Base-by-base conservation (phyloP, 2,113 vertebrate species). In the Castor canadensis region DNA sequence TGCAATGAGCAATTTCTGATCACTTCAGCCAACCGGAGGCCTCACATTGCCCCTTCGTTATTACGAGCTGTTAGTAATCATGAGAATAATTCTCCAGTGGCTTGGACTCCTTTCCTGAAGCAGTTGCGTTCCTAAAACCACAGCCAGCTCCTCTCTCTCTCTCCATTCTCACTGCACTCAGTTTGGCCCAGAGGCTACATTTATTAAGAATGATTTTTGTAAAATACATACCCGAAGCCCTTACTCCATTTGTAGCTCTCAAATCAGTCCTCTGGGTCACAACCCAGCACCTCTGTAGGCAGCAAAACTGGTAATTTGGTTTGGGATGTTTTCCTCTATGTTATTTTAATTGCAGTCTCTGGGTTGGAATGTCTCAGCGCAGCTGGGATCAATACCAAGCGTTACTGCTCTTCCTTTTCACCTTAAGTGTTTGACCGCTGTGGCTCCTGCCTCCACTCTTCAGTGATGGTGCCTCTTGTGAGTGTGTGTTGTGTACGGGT, bases 201-300 rank as follows among this genome's bases (percentile, higher is more conserved):
- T 86, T 96, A 87, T 94, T 96, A 91, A 92, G 94, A 92, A 91
- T 93, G 30, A 82, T 88, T 94, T 96, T 86, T 96, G n/a, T 91
- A 56, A 95, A 89, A 82, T 73, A 75, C 49, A 77, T 30, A 49
- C 82, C 69, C 17, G 40, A 85, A 60, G 69, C 5, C 69, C 83
- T 88, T 67, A 45, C 77, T 94, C 62, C 85, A 79, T 94, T 71
- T 85, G 60, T 71, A 93, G 81, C 92, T 95, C 89, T 77, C 80
- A 40, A 2, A 85, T 79, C 90, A 60, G 56, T 92, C 95, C 77
- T 95, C 72, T 66, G 94, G 73, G 90, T 92, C 90, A 76, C 72
- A 89, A 20, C 85, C 83, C 91, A 97, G 69, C 83, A 49, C 64
- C 89, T 95, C 93, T 81, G 45, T 60, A 62, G 79, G 81, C 87